Conservation (phyloP, 2,888 invertebrate species). For the Lingula anatina region DNA sequence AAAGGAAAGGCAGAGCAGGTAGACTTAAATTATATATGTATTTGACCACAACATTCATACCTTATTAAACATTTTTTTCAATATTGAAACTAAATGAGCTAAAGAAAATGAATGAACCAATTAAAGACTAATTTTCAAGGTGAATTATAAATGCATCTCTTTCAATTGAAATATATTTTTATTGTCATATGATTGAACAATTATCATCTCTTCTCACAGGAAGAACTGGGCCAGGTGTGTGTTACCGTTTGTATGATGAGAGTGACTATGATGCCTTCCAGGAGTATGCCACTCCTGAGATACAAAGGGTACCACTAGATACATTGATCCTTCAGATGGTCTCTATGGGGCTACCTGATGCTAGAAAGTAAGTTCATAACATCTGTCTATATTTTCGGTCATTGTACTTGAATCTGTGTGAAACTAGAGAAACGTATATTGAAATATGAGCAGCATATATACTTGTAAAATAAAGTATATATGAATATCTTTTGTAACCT, state of each 20-base stretch:
- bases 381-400: not conserved
- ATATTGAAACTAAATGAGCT: no score
- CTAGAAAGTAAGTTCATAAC: slow-evolving; percentile 55
- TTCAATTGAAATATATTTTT: no score
- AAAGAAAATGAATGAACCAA: no score
- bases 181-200: no score
- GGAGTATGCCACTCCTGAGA: slow-evolving; percentile 84
- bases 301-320: slow-evolving; percentile 89
- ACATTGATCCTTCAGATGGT: slow-evolving; percentile 83
- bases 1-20: slow-evolving; percentile 85
- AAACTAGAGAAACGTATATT: not conserved
- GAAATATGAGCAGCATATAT: not conserved
- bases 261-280: slow-evolving; percentile 75
- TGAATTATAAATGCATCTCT: no score
- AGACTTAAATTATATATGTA: slow-evolving; percentile 1
- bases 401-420: not conserved
- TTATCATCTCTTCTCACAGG: no score
- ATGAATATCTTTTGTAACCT: slow-evolving; percentile 6
- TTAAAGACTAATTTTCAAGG: no score
- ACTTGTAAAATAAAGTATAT: not conserved
- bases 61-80: no score
- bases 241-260: slow-evolving; percentile 74
- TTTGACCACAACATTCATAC: no score
- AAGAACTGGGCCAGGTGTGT: slow-evolving; percentile 80
- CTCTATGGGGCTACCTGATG: slow-evolving; percentile 86